Base-by-base conservation (phyloP, 2,797 vertebrate species). In the Chelmon rostratus region DNA sequence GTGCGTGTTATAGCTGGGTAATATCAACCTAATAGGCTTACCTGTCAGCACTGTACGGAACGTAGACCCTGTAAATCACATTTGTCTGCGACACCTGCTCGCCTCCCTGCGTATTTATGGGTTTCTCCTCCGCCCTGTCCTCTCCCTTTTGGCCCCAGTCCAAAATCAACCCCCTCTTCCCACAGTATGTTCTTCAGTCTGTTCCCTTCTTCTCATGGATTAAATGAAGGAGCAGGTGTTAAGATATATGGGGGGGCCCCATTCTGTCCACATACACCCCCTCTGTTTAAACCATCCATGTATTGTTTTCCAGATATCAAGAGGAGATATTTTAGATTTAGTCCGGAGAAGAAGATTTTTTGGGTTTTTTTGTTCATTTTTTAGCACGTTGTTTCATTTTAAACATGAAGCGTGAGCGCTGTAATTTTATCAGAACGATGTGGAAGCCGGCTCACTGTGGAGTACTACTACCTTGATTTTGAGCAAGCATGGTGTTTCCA, bases 21-120 rank as follows among this genome's bases (percentile, higher is more conserved):
- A 95, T 95, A 93, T 94, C 89, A 90, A 52, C 87, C 91, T 92
- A 95, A 95, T 94, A 91, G 95, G 93, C 93, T 94, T 93, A 95
- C 95, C 92, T 95, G 90, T 91, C 95, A 92, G 90, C 93, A 72
- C 92, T 81, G 92, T 83, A 35, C 73, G 70, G 90, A 73, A 91
- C 68, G 57, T 37, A 69, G 81, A 91, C 65, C 88, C 91, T 46
- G 47, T 91, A 95, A 93, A 94, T 94, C 89, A 54, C 68, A 88
- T 95, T 93, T 94, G 93, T 93, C 91, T 70, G 65, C 54, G 84
- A 93, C 93, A 92, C 88, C 92, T 88, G 86, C 91, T 64, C 69
- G 67, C 72, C 87, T 88, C 86, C 83, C 79, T 38, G 79, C 50
- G 84, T 91, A 94, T 94, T 95, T 72, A 82, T 92, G 89, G 73